Evolutionary conservation across 2,113 vertebrate genomes (phyloP).

Genomic region (Cheirogaleus medius): DNA sequence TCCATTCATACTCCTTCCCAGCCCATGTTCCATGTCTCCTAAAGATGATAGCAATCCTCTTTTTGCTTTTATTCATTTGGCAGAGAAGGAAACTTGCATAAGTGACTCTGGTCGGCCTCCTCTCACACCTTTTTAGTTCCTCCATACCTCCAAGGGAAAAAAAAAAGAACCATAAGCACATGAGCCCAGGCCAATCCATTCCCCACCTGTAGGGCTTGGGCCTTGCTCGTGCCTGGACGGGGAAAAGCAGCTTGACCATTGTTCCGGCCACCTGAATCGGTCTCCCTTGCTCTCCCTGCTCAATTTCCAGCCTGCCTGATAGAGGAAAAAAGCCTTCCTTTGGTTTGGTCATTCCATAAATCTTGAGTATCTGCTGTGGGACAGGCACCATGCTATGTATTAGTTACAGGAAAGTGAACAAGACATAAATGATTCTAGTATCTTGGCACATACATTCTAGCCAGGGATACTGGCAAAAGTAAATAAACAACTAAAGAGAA

Average conservation of each 20-base stretch:
- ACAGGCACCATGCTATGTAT: not conserved
- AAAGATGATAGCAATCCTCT: not conserved
- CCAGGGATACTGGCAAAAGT: not conserved
- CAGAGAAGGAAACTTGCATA: not conserved
- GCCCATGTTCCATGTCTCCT: not conserved
- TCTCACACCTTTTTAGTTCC: not conserved
- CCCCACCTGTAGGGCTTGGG: not conserved
- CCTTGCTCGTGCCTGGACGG: not conserved
- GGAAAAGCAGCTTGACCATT: not conserved
- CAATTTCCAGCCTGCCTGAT: not conserved
- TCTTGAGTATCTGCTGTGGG: not conserved
- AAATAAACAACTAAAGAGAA: slow-evolving; percentile 14
- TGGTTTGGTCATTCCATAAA: not conserved
- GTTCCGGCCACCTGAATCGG: not conserved
- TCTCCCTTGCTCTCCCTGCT: not conserved
- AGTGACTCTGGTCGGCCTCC: not conserved
- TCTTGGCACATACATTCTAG: not conserved
- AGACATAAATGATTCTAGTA: not conserved
- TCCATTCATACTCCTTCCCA: not conserved
- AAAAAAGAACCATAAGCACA: not conserved
- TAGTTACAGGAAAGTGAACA: not conserved
- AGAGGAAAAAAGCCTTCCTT: not conserved
- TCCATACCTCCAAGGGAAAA: not conserved
- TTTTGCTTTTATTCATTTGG: not conserved
- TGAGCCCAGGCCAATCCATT: not conserved